Conservation (phyloP, 2,113 vertebrate genomes). For the Gnathonemus longibarbis region DNA sequence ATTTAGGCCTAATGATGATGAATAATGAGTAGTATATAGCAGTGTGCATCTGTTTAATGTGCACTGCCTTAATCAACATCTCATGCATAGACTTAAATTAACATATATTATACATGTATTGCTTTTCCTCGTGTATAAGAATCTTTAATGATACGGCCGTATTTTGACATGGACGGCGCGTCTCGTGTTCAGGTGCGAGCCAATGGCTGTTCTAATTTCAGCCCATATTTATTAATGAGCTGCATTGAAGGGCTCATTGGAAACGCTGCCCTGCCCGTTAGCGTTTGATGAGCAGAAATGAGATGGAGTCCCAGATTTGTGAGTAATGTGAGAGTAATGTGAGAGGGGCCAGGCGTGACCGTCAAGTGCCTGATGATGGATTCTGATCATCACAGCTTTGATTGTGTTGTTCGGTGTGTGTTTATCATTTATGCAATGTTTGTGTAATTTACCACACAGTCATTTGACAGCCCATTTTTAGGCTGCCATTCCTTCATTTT, state of each 20-base stretch:
- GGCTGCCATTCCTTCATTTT: not conserved
- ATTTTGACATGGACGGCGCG: not conserved
- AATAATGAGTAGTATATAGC: not conserved
- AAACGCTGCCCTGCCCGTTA: not conserved
- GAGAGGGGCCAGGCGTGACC: slow-evolving; percentile 18
- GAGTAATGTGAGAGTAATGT: slow-evolving; percentile 17
- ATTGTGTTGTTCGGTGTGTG: not conserved
- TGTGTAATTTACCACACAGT: not conserved
- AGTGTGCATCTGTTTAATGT: not conserved
- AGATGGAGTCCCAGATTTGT: slow-evolving; percentile 36
- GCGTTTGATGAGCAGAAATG: slow-evolving; percentile 40
- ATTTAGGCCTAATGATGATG: not conserved
- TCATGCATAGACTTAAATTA: not conserved
- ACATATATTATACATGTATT: not conserved
- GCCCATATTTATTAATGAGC: slow-evolving; percentile 38
- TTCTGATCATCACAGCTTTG: not conserved
- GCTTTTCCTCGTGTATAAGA: not conserved
- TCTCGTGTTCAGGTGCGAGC: slow-evolving; percentile 5
- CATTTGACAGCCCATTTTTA: not conserved
- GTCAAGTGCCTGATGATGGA: not conserved
- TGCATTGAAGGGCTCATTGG: slow-evolving; percentile 13
- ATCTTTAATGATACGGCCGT: not conserved
- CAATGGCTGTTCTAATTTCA: slow-evolving; percentile 22
- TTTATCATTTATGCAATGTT: not conserved
- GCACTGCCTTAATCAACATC: not conserved